phyloP scores from a whole-genome alignment of 2,113 vertebrate genomes.

The Tyrannus savana region DNA sequence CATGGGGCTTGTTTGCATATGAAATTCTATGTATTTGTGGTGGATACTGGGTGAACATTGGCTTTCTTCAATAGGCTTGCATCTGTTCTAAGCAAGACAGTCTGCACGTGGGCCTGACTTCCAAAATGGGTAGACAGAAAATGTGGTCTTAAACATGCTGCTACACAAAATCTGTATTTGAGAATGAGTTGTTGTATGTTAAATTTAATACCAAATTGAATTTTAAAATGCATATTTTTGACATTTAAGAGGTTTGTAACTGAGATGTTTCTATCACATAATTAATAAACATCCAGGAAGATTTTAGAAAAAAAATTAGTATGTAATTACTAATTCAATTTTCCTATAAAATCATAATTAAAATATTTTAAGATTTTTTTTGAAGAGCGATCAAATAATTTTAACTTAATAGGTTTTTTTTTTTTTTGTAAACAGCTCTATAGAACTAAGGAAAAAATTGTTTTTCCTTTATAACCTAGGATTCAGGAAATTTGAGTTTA shows the following conservation, averaged over 20 bases:
- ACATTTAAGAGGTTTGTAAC: background rate
- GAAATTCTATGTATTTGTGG: background rate
- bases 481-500: background rate
- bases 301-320: background rate
- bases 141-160: background rate
- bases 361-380: background rate
- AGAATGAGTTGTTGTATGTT: background rate
- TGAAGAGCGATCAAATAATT: background rate
- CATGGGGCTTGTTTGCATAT: accelerated
- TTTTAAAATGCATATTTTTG: background rate
- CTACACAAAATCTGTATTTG: background rate
- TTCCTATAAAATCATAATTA: background rate
- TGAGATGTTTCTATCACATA: background rate
- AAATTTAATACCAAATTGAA: background rate
- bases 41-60: background rate
- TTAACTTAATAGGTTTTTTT: background rate
- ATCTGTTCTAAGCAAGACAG: background rate
- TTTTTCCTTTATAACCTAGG: background rate
- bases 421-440: background rate
- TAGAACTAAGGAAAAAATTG: background rate
- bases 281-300: background rate
- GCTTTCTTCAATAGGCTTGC: background rate
- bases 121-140: background rate
- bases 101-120: background rate
- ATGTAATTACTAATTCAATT: background rate